A percentile compares a stretch with the other conserved stretches of the same genome.
Conservation (phyloP, 2,888 invertebrate species). For the Anagyrus pseudococci region DNA sequence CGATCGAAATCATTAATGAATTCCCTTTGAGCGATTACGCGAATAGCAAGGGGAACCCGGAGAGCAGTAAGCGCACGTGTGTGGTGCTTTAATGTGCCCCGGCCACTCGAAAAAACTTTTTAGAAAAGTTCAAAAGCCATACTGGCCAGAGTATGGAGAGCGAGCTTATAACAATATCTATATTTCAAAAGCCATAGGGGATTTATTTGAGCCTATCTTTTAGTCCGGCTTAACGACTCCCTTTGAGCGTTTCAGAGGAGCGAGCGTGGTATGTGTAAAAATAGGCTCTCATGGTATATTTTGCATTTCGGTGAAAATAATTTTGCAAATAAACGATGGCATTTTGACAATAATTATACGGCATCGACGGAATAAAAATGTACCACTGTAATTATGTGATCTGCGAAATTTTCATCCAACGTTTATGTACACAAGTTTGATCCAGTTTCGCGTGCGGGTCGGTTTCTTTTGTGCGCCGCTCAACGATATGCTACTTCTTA, state of each 20-base stretch:
- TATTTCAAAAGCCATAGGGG: conserved; percentile 55
- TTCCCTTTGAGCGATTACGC: neutral
- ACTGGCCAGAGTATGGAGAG: conserved; percentile 37
- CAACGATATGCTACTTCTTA: no score
- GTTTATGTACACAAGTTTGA: no score
- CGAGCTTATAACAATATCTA: conserved; percentile 42
- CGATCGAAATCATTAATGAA: neutral
- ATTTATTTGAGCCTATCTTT: conserved; percentile 3
- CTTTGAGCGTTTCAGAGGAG: neutral
- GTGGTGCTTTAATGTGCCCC: neutral
- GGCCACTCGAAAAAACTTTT: conserved; percentile 43
- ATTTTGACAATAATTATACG: no score
- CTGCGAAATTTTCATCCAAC: no score
- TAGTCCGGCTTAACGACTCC: neutral
- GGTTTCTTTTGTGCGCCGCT: no score
- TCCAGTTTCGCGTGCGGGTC: no score
- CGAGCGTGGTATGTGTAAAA: neutral
- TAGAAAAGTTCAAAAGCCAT: conserved; percentile 52
- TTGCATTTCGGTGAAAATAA: no score
- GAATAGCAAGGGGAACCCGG: neutral
- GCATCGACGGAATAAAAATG: no score
- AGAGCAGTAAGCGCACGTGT: neutral
- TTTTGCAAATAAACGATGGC: no score
- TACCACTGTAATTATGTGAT: no score
- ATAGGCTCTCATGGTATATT: neutral